Evolutionary conservation across 2,797 vertebrate species (phyloP), one percentile per base, ranked within the genome.

Genomic region (Pantherophis vulpinus): DNA sequence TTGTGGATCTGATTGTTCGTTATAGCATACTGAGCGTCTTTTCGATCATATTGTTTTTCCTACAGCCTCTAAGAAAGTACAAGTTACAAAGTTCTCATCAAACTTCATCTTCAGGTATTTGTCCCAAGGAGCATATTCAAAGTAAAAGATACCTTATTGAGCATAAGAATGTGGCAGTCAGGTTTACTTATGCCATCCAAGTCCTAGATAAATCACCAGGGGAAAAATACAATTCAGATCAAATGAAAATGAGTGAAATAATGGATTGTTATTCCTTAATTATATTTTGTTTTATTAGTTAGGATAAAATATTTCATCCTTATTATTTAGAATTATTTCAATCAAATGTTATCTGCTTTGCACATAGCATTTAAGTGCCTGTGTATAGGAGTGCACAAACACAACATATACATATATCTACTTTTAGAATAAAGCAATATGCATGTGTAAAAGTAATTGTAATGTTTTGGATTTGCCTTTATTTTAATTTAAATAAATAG

Each of bases 31-130:
- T 59, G 37, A 74, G 32, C 18, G 16, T 9, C 32, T 6, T 23
- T 88, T 90, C 18, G 11, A 91, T 0, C 91, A 20, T 94, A 93
- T 95, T 20, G 55, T 96, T 97, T 59, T 90, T 93, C 11, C 93
- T 93, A 90, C 93, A 96, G 97, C 63, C 4, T 66, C 88, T 95
- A 93, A 94, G 92, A 95, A 94, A 56, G 8, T 98, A 97, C 93
- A 92, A 95, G 56, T 59, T 88, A 7, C 5, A 0, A 7, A 63
- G 8, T 6, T 29, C 94, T 0, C 61, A 88, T 0, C 54, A 23
- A 5, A 25, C 93, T 91, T 94, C 97, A 66, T 29, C 95, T 63
- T 98, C 98, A 97, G 98, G 97, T 93, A 93, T 97, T 92, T 66
- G 96, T 96, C 9, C 61, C 93, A 5, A 91, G 60, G 89, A 54